phyloP scores from a whole-genome alignment of 2,113 vertebrate genomes.

The Sapajus apella region DNA sequence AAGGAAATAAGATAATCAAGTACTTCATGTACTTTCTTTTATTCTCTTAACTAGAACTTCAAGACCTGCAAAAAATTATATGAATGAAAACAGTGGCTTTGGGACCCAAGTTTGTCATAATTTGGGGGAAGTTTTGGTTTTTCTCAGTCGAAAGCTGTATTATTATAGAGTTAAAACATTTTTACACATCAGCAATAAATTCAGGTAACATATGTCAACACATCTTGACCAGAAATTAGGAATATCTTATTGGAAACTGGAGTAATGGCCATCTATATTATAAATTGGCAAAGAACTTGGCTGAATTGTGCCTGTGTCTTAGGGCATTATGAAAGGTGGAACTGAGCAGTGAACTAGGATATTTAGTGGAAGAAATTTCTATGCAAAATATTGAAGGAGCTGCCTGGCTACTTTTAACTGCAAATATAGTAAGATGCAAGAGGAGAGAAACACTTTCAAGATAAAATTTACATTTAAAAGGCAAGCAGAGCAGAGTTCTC shows the following conservation, averaged over 20 bases:
- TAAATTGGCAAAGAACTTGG: background rate
- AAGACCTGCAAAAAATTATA: conserved; percentile 14
- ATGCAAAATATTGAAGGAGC: background rate
- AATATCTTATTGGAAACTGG: background rate
- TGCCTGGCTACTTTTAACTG: background rate
- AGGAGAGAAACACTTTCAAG: background rate
- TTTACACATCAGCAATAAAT: conserved; percentile 72
- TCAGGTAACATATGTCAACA: conserved; percentile 86
- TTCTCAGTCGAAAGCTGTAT: conserved; percentile 27
- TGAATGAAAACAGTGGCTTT: conserved; percentile 38
- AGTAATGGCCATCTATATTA: background rate
- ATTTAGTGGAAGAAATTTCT: background rate
- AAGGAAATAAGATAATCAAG: conserved; percentile 34
- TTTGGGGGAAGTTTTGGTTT: background rate
- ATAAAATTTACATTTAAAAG: background rate
- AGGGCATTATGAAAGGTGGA: background rate
- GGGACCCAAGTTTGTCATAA: background rate
- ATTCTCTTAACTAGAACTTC: background rate
- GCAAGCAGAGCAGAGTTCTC: background rate
- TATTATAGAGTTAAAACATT: conserved; percentile 76
- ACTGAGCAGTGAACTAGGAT: background rate
- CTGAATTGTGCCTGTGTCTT: background rate
- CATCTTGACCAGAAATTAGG: conserved; percentile 68
- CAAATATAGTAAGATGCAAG: background rate
- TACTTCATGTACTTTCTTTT: conserved; percentile 20